Evolutionary conservation across 1,140 invertebrate genomes (phyloP), one percentile per base, ranked within the genome.

Genomic region (Drosophila nikananu): DNA sequence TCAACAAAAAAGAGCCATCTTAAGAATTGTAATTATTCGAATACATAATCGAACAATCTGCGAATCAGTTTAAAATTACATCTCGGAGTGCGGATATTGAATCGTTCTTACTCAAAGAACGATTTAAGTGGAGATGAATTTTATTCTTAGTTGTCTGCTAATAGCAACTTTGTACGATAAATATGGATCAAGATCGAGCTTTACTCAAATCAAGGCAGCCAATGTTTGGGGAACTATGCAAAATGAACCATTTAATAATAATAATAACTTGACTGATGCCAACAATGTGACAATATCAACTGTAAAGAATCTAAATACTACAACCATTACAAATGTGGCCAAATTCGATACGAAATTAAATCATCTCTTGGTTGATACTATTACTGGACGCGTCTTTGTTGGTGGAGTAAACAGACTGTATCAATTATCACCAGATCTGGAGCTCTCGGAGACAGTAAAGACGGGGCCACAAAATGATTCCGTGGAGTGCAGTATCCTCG

Each of bases 331-430:
- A 63, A 83, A 81, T 73, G 79, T 83, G 6, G 80, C 76, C 49
- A 71, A 78, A 25, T 93, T 93, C 46, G 92, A 93, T 58, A 92
- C 92, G 6, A 67, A 49, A 32, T 73, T 93, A 2, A 97, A 98
- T 93, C 97, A 99, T 93, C 94, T 99, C 71, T 97, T 97, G 32
- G 96, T 99, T 64, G 97, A 99, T 93, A 97, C 97, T 92, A 97
- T 97, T 93, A 98, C 97, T 17, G 98, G 97, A 39, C 95, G 97
- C 46, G 94, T 99, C 12, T 99, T 98, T 94, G 95, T 99, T 52
- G 98, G 98, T 57, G 98, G 97, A 41, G 97, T 99, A 10, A 99
- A 99, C 94, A 95, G 95, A 58, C 95, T 99, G 37, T 99, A 98
- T 93, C 98, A 99, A 94, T 94, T 99, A 17, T 97, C 97, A 19